These are phyloP conservation scores for Frankliniella fusca DNA, from an alignment of 2,888 invertebrate genomes.

Conservation along the genomic window DNA sequence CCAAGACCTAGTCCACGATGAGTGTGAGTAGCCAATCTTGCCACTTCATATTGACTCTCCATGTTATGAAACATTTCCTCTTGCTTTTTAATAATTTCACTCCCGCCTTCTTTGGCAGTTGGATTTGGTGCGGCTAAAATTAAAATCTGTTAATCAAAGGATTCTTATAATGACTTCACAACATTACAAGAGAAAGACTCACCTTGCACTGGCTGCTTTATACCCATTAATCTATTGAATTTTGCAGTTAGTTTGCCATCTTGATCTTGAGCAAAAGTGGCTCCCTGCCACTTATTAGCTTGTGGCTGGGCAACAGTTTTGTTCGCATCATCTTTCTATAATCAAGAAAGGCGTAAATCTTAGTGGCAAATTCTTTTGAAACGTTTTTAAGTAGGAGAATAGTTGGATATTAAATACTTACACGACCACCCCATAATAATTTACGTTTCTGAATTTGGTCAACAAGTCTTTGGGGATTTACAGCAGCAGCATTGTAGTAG, in stretches of 20 bases:
- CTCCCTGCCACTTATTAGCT: constrained; percentile 65
- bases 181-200: background rate
- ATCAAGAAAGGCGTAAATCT: background rate
- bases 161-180: constrained; percentile 39
- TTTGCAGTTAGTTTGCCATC: constrained; percentile 91
- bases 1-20: constrained; percentile 85
- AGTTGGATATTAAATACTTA: background rate
- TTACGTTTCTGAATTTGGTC: constrained; percentile 90
- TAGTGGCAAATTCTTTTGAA: background rate
- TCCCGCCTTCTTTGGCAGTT: constrained; percentile 36
- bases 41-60: constrained; percentile 95
- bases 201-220: constrained; percentile 57
- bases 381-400: background rate
- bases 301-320: background rate
- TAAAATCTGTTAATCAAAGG: background rate
- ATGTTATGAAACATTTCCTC: constrained; percentile 88
- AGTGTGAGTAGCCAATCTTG: constrained; percentile 91
- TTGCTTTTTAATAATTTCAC: constrained; percentile 46
- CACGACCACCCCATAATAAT: constrained; percentile 70
- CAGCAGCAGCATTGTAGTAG: constrained; percentile 69
- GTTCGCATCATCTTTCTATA: background rate
- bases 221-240: constrained; percentile 95
- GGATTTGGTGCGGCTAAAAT: constrained; percentile 27
- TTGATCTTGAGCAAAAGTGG: constrained; percentile 83
- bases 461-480: constrained; percentile 76